These are phyloP conservation scores for Aphelocoma coerulescens DNA, from an alignment of 2,113 vertebrate genomes.

Conservation along the genomic window DNA sequence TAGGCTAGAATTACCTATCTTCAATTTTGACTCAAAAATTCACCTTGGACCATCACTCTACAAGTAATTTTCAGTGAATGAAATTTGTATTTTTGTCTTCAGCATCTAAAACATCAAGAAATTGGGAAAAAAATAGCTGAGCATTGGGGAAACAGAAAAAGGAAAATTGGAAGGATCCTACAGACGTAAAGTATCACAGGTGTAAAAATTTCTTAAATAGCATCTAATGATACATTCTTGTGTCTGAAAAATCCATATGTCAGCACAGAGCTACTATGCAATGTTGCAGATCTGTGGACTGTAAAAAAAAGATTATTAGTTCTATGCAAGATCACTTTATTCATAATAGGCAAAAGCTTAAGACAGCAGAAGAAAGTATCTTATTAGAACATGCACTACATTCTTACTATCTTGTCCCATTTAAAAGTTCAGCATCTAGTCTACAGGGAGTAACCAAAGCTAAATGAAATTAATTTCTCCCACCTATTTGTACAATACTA, in stretches of 20 bases:
- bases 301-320: not conserved
- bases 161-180: not conserved
- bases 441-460: not conserved
- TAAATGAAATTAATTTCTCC: not conserved
- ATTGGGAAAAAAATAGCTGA: accelerated
- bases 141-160: not conserved
- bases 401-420: not conserved
- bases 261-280: not conserved
- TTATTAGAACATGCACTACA: not conserved
- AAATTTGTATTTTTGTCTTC: not conserved
- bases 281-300: not conserved
- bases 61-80: not conserved
- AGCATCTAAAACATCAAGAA: not conserved
- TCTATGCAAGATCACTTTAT: not conserved
- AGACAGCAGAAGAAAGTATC: not conserved
- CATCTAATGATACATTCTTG: not conserved
- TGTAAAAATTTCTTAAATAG: not conserved
- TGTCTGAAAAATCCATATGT: not conserved
- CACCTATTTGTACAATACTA: not conserved
- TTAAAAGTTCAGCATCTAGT: not conserved
- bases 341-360: not conserved
- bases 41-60: not conserved
- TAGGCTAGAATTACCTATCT: not conserved
- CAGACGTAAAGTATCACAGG: not conserved
- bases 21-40: not conserved